These are phyloP conservation scores for Geococcyx californianus DNA, from an alignment of 2,113 vertebrate genomes.

Conservation along the genomic window DNA sequence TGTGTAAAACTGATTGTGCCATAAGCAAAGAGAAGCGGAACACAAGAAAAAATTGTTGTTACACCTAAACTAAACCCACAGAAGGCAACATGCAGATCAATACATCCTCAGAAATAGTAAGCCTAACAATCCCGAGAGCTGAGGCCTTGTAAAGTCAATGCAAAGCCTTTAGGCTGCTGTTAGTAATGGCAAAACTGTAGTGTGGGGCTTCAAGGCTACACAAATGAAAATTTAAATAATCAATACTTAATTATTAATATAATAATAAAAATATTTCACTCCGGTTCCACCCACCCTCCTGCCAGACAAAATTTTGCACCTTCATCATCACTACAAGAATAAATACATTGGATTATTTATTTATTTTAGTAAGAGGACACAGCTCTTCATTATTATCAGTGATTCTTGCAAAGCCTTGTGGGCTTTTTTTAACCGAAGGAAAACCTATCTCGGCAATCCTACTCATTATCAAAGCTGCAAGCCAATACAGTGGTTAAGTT, in stretches of 20 bases:
- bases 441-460: background rate
- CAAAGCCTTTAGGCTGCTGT: background rate
- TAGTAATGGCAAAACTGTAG: fast-evolving
- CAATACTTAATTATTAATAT: too few relatives aligned
- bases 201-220: background rate
- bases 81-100: background rate
- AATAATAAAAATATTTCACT: background rate
- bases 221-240: fast-evolving
- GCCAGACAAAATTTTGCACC: background rate
- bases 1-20: background rate
- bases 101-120: background rate
- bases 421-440: background rate
- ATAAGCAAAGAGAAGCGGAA: background rate
- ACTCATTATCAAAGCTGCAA: background rate
- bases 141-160: background rate
- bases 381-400: fast-evolving
- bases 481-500: background rate
- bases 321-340: background rate
- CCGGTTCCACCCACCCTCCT: background rate
- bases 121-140: background rate
- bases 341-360: fast-evolving
- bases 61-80: background rate
- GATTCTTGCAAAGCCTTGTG: background rate
- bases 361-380: background rate
- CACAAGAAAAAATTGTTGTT: background rate